A percentile compares a stretch with the other conserved stretches of the same genome.
These are phyloP conservation scores for Arion vulgaris DNA, from an alignment of 1,140 invertebrate species.

Conservation along the genomic window DNA sequence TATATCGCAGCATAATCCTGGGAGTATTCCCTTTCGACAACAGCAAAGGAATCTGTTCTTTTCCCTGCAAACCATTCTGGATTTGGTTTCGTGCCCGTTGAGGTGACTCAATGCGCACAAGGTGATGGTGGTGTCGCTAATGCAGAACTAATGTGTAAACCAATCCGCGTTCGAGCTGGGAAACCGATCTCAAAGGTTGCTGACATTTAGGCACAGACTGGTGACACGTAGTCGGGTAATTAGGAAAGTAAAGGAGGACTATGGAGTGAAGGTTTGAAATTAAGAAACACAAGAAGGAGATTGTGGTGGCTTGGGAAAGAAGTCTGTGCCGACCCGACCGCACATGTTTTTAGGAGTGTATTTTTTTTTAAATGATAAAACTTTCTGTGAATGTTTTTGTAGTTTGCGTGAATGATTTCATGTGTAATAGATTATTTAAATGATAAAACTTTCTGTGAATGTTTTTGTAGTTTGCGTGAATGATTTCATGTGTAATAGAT, in stretches of 20 bases:
- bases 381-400: too few relatives aligned
- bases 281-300: background rate
- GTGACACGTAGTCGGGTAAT: background rate
- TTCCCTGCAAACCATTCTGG: background rate
- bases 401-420: too few relatives aligned
- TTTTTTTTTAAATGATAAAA: too few relatives aligned
- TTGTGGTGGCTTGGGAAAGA: background rate
- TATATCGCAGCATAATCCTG: background rate
- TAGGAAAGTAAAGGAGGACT: background rate
- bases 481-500: too few relatives aligned
- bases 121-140: background rate
- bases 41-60: background rate
- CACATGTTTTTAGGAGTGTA: background rate
- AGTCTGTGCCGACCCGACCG: background rate
- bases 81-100: background rate
- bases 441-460: too few relatives aligned
- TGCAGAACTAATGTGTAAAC: conserved; percentile 17
- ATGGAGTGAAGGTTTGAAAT: background rate
- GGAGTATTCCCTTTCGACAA: background rate
- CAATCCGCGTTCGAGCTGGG: background rate
- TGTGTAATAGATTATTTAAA: too few relatives aligned
- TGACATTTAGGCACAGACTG: conserved; percentile 2
- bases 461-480: too few relatives aligned
- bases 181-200: conserved; percentile 14
- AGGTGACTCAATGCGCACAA: conserved; percentile 4